A percentile compares a stretch with the other conserved stretches of the same genome.
phyloP scores from a whole-genome alignment of 2,888 invertebrate genomes.

The Drosophila kambysellisi region DNA sequence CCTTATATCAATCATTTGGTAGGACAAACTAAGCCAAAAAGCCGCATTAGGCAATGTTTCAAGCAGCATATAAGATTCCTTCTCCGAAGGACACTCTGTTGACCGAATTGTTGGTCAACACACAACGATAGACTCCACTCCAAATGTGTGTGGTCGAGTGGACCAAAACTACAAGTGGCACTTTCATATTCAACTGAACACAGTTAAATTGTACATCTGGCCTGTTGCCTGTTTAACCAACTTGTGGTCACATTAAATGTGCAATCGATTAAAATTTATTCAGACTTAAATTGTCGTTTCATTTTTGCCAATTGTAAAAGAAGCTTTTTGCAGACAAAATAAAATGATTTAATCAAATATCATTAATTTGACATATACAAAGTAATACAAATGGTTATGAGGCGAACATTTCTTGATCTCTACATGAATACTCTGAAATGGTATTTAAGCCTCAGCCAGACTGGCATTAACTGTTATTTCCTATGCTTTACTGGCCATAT shows the following conservation, averaged over 20 bases:
- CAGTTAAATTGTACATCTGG: background rate
- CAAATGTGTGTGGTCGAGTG: background rate
- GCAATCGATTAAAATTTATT: background rate
- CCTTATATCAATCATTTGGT: background rate
- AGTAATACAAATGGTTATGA: background rate
- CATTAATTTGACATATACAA: background rate
- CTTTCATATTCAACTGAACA: background rate
- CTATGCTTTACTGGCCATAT: constrained; percentile 47
- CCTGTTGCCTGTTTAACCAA: background rate
- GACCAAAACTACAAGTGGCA: background rate
- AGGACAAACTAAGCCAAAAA: background rate
- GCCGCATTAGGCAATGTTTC: background rate
- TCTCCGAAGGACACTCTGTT: background rate
- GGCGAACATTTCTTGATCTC: background rate
- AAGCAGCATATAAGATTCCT: background rate
- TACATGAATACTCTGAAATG: background rate
- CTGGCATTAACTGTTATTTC: too few relatives aligned
- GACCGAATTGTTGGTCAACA: background rate
- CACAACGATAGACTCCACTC: background rate
- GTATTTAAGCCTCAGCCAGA: background rate
- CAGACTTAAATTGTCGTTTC: background rate
- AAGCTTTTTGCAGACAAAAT: background rate
- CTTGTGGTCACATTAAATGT: background rate
- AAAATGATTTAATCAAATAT: background rate
- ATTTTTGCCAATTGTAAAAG: background rate